Base-by-base conservation (phyloP, 2,113 vertebrate species). In the Colinus virginianus region DNA sequence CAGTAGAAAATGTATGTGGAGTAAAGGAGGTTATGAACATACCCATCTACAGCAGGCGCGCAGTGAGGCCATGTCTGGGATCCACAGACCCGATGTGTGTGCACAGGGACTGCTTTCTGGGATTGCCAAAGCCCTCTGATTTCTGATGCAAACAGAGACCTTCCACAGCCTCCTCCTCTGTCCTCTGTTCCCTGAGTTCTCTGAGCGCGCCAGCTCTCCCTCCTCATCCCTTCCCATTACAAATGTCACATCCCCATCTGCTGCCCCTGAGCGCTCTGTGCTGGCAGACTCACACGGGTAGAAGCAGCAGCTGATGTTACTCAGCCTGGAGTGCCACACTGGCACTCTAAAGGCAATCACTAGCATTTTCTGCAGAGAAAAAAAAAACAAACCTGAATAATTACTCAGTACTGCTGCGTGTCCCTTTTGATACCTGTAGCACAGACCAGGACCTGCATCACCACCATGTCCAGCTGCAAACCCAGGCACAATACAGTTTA, bases 201-300 rank as follows among this genome's bases (percentile, higher is more conserved):
- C 58, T 62, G 64, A 13, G 18, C 53, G 40, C 3, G 21, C 23
- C 17, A 72, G 14, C 28, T 22, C 25, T 78, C 61, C 62, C 30
- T 90, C 23, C 46, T 23, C 23, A 1, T 43, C 48, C 30, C 63
- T 90, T 51, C 67, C 63, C 61, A 6, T 80, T 53, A 23, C 72
- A 94, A 94, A 94, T 90, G 86, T 88, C 95, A 85, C 79, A 8
- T 74, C 86, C 42, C 94, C 92, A 91, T 83, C 95, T 94, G 93
- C 82, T 85, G 92, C 83, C 85, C 74, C 67, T 61, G 43, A 38
- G 17, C 25, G 72, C 48, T 7, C 43, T 11, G 36, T 48, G 78
- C 88, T 94, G 92, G 53, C 95, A 82, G 78, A 58, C 40, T 68
- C 6, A 1, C 11, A 2, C 0, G 0, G 46, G 81, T 38, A 69